A percentile compares a stretch with the other conserved stretches of the same genome.
Conservation (phyloP, 2,113 vertebrate species). For the Hippocampus barbouri region DNA sequence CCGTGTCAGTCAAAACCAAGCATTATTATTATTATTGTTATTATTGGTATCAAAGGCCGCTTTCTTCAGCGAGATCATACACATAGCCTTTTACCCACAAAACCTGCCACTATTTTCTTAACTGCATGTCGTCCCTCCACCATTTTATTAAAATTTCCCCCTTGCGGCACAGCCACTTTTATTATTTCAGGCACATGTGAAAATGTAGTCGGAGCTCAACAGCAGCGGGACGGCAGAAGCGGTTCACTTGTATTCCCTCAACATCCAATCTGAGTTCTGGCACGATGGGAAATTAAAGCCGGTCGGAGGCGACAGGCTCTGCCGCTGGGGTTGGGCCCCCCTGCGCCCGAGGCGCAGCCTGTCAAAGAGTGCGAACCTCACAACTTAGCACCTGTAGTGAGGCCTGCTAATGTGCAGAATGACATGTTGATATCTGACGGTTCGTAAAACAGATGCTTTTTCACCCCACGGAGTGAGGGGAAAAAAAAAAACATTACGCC, state of each 20-base stretch:
- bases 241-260: conserved; percentile 3
- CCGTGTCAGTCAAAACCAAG: neutral
- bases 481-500: too few relatives aligned
- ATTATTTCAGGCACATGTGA: conserved; percentile 5
- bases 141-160: conserved; percentile 4
- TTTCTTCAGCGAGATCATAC: neutral
- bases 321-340: conserved; percentile 23
- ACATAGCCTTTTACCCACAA: neutral
- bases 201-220: neutral
- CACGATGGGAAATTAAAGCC: conserved; percentile 28
- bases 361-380: conserved; percentile 11
- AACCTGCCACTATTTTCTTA: conserved; percentile 3
- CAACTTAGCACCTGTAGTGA: neutral
- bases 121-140: neutral
- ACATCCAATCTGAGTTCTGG: conserved; percentile 12
- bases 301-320: conserved; percentile 19
- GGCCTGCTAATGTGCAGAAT: neutral
- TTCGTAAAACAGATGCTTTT: too few relatives aligned
- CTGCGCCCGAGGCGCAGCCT: conserved; percentile 1
- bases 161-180: neutral
- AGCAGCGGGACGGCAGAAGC: conserved; percentile 1
- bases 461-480: too few relatives aligned
- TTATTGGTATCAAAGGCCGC: too few relatives aligned
- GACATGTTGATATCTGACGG: too few relatives aligned
- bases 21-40: neutral